Conservation (phyloP, 1,140 invertebrate species). For the Hesperophylax magnus region DNA sequence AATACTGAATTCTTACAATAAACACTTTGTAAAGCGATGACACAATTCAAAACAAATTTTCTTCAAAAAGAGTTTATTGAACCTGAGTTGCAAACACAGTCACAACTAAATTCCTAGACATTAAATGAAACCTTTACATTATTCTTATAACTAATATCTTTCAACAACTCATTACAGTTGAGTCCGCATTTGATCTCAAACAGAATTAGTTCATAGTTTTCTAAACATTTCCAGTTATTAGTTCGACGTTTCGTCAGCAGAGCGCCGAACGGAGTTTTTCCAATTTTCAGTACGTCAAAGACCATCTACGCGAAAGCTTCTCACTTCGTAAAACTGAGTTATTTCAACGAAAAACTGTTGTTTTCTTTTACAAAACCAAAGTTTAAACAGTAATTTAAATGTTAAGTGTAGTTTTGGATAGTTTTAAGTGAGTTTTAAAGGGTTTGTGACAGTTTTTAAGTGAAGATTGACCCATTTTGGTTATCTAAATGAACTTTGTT, state of each 20-base stretch:
- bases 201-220: neutral
- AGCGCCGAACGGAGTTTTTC: neutral
- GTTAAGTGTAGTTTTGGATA: neutral
- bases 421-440: neutral
- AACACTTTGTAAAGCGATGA: no score
- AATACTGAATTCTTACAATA: no score
- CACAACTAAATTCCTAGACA: no score
- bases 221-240: neutral
- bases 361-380: neutral
- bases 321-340: neutral
- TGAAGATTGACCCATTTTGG: neutral
- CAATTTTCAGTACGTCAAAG: neutral
- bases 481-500: neutral
- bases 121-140: no score
- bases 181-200: no score
- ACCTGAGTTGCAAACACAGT: no score
- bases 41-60: no score
- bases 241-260: neutral
- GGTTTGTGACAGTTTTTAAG: conserved; percentile 6
- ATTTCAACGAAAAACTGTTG: neutral
- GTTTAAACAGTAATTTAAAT: neutral
- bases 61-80: no score
- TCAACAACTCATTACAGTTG: no score
- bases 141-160: no score
- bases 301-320: neutral